Conservation (phyloP, 2,113 vertebrate genomes). For the Telmatochromis sp. region DNA sequence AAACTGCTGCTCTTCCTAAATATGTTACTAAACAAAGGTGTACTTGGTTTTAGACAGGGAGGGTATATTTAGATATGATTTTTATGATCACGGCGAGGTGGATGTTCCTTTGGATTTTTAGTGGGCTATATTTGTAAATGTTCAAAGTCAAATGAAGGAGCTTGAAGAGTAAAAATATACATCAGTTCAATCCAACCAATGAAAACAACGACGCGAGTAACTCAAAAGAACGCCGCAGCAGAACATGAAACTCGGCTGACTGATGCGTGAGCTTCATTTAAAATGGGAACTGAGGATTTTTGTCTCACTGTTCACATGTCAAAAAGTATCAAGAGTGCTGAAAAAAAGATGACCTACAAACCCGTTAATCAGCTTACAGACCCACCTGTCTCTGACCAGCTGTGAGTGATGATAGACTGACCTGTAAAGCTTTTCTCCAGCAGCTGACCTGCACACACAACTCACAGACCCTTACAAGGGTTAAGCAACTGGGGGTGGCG, state of each 20-base stretch:
- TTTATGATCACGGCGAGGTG: neutral
- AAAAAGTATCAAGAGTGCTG: neutral
- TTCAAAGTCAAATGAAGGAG: neutral
- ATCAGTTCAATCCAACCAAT: neutral
- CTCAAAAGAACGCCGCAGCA: neutral
- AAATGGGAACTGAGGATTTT: neutral
- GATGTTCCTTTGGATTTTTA: neutral
- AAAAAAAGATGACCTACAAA: neutral
- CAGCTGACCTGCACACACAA: neutral
- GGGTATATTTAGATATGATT: neutral
- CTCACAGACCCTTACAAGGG: neutral
- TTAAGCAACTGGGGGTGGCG: neutral
- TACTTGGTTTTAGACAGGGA: neutral
- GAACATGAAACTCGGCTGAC: neutral
- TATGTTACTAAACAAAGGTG: neutral
- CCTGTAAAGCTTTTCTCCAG: neutral
- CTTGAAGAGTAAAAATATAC: neutral
- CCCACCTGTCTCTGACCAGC: neutral
- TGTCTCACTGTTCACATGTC: neutral
- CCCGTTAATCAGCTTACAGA: neutral
- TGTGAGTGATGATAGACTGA: neutral
- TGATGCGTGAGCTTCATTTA: neutral
- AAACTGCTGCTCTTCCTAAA: neutral
- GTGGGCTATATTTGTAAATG: neutral
- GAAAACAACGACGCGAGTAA: neutral